A percentile compares a stretch with the other conserved stretches of the same genome.
phyloP scores from a whole-genome alignment of 2,888 invertebrate genomes.

The Congeria kusceri region DNA sequence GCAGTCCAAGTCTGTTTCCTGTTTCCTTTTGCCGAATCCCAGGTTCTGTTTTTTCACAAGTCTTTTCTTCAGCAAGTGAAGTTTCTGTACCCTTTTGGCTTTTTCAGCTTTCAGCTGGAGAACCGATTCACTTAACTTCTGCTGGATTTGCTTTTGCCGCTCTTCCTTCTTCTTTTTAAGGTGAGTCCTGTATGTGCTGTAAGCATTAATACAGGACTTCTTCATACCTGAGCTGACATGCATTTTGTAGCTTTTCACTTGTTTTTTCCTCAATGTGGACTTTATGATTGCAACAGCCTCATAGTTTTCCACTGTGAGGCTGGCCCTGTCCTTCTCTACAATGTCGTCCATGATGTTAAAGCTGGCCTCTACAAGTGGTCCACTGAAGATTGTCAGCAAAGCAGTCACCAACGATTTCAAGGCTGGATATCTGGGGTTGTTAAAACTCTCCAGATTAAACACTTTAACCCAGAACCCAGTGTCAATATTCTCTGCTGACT shows the following conservation, averaged over 20 bases:
- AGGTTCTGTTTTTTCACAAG: no score
- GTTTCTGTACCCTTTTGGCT: no score
- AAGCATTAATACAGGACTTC: constrained; percentile 20
- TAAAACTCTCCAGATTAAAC: constrained; percentile 10
- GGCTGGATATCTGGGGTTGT: constrained; percentile 22
- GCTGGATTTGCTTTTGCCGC: no score
- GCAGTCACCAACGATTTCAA: constrained; percentile 21
- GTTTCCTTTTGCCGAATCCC: no score
- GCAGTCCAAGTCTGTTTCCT: no score
- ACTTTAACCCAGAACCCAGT: constrained; percentile 31
- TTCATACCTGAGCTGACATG: constrained; percentile 19
- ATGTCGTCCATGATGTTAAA: no score
- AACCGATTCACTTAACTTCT: no score
- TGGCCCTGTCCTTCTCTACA: constrained; percentile 32
- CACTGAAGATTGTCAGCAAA: constrained; percentile 30
- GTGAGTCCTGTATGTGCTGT: constrained; percentile 9
- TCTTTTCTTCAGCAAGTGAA: no score
- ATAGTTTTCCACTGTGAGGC: constrained; percentile 35
- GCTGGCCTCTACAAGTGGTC: no score
- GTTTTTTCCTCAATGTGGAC: constrained; percentile 14
- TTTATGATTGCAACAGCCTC: constrained; percentile 43
- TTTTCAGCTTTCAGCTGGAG: no score
- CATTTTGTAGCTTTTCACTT: constrained; percentile 18
- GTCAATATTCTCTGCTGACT: constrained; percentile 16
- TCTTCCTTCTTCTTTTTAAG: constrained; percentile 20